Evolutionary conservation across 2,888 invertebrate species (phyloP).

Genomic region (Frankliniella fusca): DNA sequence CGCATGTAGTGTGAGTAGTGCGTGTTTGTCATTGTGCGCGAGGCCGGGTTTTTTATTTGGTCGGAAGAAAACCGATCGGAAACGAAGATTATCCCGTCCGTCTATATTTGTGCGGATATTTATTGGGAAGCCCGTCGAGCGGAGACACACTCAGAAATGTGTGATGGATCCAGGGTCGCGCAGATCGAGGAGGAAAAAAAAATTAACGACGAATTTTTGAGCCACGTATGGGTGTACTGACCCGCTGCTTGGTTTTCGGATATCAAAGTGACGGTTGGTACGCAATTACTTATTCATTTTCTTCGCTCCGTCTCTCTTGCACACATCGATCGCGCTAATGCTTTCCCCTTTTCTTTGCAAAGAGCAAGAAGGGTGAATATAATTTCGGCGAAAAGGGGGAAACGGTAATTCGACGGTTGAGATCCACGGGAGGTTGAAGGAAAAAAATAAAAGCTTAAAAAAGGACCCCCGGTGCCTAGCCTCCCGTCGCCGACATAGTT

Average conservation of each 20-base stretch:
- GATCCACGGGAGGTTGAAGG: not conserved
- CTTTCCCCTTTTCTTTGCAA: conserved; percentile 13
- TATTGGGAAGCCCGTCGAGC: too few species aligned
- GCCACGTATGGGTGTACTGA: too few species aligned
- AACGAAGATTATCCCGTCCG: not conserved
- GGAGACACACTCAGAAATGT: too few species aligned
- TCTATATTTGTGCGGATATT: not conserved
- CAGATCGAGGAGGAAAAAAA: too few species aligned
- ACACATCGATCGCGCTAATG: not conserved
- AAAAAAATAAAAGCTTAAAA: not conserved
- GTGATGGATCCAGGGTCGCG: too few species aligned
- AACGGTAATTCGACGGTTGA: conserved; percentile 26
- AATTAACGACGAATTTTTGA: too few species aligned
- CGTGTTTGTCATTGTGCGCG: not conserved
- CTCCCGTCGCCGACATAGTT: not conserved
- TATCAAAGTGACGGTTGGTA: not conserved
- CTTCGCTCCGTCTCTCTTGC: not conserved
- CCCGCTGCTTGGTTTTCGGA: not conserved
- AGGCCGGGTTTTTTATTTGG: not conserved
- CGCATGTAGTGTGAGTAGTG: too few species aligned
- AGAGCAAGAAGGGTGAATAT: conserved; percentile 14
- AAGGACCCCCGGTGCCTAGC: not conserved
- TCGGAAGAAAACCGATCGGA: not conserved
- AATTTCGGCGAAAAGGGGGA: conserved; percentile 26
- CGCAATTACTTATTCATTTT: not conserved